Evolutionary conservation across 2,888 invertebrate genomes (phyloP), one percentile per base, ranked within the genome.

Genomic region (Chymomyza amoena): DNA sequence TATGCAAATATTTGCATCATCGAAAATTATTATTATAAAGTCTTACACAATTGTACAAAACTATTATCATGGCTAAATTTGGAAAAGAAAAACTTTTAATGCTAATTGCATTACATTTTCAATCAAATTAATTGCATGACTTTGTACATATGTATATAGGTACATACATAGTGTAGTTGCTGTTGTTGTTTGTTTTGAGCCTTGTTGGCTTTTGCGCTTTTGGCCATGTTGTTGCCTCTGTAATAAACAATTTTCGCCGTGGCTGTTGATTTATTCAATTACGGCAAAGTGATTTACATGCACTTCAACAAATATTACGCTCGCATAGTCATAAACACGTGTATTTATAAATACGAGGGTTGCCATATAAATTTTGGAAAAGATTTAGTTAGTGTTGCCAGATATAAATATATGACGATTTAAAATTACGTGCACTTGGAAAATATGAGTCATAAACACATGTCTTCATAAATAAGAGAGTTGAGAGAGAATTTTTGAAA

Each of bases 121-220:
- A 81, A 84, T 84, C 75, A 79, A 79, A 68, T 75, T 81, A 84
- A 82, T 87, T 79, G 70, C 63, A 54, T 57, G 72, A 69, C 70
- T 68, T 76, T 7, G 64, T 62, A 67, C 60, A 61, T 28, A 61
- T 66, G n/a, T n/a, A n/a, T n/a, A n/a, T n/a, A n/a, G n/a, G n/a
- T n/a, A n/a, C n/a, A 66, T 28, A 66, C 72, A 45, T 50, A 20
- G 25, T 28, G 51, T 20, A 10, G 52, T 15, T 54, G 36, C 15
- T 9, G n/a, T n/a, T n/a, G 20, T 59, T 56, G 39, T 57, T 61
- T 36, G 36, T 60, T 62, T 6, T 45, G 10, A 2, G 39, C 39
- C 10, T 4, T 45, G 39, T 56, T 52, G 56, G 51, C 64, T 69
- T 67, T 70, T 66, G 57, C 63, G 6, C 7, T n/a, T 66, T 63